Evolutionary conservation across 1,140 invertebrate genomes (phyloP).

Genomic region (Brachionus paranguensis): DNA sequence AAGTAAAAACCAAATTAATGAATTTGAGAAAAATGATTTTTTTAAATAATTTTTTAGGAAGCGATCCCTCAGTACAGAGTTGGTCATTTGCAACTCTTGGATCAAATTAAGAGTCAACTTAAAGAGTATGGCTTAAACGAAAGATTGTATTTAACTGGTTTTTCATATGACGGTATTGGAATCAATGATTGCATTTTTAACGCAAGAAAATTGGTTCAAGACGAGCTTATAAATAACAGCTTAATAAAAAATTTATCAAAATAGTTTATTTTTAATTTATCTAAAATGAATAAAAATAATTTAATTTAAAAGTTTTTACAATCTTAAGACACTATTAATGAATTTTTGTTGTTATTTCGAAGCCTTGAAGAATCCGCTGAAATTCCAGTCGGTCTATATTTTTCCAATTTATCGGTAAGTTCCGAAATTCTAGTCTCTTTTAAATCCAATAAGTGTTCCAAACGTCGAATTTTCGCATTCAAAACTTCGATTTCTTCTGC

Average conservation of each 20-base stretch:
- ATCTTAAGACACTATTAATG: neutral
- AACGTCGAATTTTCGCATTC: conserved; percentile 47
- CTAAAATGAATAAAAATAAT: neutral
- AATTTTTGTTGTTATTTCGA: conserved; percentile 4
- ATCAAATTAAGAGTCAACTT: neutral
- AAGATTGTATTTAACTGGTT: conserved; percentile 23
- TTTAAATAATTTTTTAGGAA: neutral
- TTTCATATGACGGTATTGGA: conserved; percentile 36
- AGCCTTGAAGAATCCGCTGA: neutral
- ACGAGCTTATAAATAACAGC: neutral
- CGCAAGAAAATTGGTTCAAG: conserved; percentile 27
- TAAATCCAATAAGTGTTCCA: conserved; percentile 52
- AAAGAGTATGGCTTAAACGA: neutral
- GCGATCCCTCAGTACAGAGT: conserved; percentile 33
- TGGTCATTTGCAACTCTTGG: neutral
- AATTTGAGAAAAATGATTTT: neutral
- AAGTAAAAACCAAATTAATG: neutral
- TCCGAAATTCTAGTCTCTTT: conserved; percentile 52
- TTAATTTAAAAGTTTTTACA: neutral
- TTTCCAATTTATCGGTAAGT: conserved; percentile 41
- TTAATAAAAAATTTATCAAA: neutral
- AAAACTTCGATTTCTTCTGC: conserved; percentile 51
- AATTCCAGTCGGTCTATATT: conserved; percentile 34
- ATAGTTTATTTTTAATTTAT: neutral
- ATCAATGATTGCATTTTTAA: conserved; percentile 39